phyloP scores from a whole-genome alignment of 2,888 invertebrate genomes.

The Ypsolopha sequella region DNA sequence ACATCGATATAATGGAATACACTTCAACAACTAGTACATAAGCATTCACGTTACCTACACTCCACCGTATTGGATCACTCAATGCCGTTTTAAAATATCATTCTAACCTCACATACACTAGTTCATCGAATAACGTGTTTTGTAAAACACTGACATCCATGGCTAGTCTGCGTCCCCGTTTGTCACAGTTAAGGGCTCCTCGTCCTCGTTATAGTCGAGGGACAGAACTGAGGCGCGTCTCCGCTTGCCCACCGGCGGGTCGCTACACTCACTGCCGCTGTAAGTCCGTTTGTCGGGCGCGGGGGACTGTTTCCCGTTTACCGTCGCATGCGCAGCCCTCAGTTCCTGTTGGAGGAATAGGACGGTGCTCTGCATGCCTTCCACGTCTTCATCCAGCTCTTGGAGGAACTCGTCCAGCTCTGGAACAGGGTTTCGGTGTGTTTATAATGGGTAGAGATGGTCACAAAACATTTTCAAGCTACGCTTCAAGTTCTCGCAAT shows the following conservation, averaged over 20 bases:
- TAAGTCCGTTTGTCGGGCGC: conserved; percentile 48
- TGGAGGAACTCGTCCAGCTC: conserved; percentile 96
- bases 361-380: conserved; percentile 98
- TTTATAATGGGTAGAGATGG: too few relatives aligned
- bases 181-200: conserved; percentile 77
- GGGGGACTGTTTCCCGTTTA: conserved; percentile 43
- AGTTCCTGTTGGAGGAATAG: conserved; percentile 94
- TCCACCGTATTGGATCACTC: conserved; percentile 36
- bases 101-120: conserved; percentile 24
- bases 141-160: conserved; percentile 33
- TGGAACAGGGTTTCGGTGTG: conserved; percentile 37
- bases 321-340: conserved; percentile 75
- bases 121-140: conserved; percentile 37
- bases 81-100: conserved; percentile 16
- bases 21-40: conserved; percentile 44
- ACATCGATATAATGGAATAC: conserved; percentile 43
- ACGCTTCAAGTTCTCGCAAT: too few relatives aligned
- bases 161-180: conserved; percentile 75
- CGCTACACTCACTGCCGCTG: conserved; percentile 53
- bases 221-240: conserved; percentile 79
- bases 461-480: too few relatives aligned
- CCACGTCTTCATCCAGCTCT: conserved; percentile 97
- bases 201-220: conserved; percentile 81
- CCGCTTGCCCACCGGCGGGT: conserved; percentile 73
- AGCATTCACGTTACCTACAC: conserved; percentile 41